phyloP scores from a whole-genome alignment of 2,888 invertebrate species.

The Gari tellinella region DNA sequence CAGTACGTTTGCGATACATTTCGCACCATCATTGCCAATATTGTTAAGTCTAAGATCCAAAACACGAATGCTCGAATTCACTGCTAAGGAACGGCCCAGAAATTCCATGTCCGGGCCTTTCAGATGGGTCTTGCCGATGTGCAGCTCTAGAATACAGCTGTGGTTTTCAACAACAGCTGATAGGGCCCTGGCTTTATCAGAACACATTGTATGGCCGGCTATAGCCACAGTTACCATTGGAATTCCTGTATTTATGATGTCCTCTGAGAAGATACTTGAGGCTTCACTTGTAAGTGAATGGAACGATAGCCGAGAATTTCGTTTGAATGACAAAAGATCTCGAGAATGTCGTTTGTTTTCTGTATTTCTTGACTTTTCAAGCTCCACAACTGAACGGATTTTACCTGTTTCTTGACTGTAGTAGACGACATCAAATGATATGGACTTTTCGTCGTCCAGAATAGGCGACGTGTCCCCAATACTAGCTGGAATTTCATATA shows the following conservation, averaged over 20 bases:
- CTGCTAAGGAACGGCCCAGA: constrained; percentile 69
- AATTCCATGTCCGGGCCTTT: constrained; percentile 71
- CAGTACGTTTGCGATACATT: constrained; percentile 72
- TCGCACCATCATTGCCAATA: constrained; percentile 76
- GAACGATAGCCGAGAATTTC: constrained; percentile 72
- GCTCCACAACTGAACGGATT: constrained; percentile 76
- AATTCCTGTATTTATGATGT: constrained; percentile 67
- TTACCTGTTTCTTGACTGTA: constrained; percentile 74
- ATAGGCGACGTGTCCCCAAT: constrained; percentile 63
- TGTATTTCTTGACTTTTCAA: constrained; percentile 71
- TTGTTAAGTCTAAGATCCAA: constrained; percentile 80
- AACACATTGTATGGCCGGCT: constrained; percentile 76
- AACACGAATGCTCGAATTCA: constrained; percentile 69
- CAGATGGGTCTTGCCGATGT: constrained; percentile 79
- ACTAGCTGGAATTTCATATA: constrained; percentile 67
- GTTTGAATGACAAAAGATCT: constrained; percentile 64
- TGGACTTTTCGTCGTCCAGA: constrained; percentile 76
- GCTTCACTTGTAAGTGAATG: constrained; percentile 66
- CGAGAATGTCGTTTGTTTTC: constrained; percentile 63
- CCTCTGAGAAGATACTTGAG: constrained; percentile 58
- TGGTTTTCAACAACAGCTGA: constrained; percentile 71
- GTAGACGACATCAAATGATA: constrained; percentile 80
- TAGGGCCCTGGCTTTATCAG: constrained; percentile 70
- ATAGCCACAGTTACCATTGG: constrained; percentile 80
- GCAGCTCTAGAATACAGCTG: constrained; percentile 79